Conservation (phyloP, 2,797 vertebrate genomes). For the Sebastes trivittatus region DNA sequence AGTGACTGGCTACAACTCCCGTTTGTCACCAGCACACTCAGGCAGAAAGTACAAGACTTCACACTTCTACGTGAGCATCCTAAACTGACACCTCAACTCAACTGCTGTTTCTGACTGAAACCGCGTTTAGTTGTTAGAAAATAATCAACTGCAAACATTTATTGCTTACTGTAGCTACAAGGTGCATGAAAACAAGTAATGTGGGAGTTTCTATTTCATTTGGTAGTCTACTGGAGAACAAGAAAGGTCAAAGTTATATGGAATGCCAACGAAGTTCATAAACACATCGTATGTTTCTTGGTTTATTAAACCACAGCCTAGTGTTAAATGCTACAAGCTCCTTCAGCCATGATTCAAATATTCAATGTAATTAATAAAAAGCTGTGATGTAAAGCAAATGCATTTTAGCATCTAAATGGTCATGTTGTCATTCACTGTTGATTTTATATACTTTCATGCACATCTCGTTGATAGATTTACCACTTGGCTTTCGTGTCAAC, state of each 20-base stretch:
- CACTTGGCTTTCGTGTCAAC: slow-evolving; percentile 18
- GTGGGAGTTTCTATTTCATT: background rate
- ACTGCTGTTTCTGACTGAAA: slow-evolving; percentile 26
- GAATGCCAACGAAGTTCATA: background rate
- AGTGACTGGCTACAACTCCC: slow-evolving; percentile 43
- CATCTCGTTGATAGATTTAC: background rate
- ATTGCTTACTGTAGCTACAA: background rate
- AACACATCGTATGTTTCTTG: background rate
- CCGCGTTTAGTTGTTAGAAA: slow-evolving; percentile 16
- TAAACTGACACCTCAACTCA: slow-evolving; percentile 19
- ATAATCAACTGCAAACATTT: slow-evolving; percentile 34
- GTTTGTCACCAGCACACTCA: slow-evolving; percentile 46
- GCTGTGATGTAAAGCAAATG: slow-evolving; percentile 6
- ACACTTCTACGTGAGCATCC: slow-evolving; percentile 25
- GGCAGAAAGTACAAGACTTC: slow-evolving; percentile 41
- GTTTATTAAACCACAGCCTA: background rate
- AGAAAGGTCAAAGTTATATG: background rate
- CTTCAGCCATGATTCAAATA: background rate
- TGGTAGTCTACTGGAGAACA: background rate
- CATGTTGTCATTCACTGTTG: background rate
- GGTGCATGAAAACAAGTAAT: slow-evolving; percentile 1
- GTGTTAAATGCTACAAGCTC: background rate
- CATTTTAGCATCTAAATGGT: background rate
- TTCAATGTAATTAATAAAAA: background rate
- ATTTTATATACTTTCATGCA: background rate